Evolutionary conservation across 2,888 invertebrate genomes (phyloP).

Genomic region (Ennomos quercinarius): DNA sequence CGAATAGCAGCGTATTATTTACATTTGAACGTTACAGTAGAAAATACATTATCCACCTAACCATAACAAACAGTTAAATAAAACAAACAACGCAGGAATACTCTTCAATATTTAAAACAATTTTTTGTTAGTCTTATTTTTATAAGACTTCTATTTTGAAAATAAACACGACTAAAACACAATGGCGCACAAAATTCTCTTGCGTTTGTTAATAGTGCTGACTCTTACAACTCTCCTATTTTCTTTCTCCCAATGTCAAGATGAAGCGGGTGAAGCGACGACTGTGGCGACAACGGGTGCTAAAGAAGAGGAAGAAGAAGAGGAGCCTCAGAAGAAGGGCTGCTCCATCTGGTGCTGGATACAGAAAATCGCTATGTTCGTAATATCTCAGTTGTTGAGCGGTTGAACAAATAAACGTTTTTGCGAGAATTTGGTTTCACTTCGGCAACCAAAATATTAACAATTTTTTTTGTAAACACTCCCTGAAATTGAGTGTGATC

Average conservation of each 20-base stretch:
- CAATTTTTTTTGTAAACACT: too few relatives aligned
- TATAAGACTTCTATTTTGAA: neutral
- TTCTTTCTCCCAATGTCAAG: constrained; percentile 62
- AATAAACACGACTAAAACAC: constrained; percentile 13
- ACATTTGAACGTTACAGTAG: constrained; percentile 17
- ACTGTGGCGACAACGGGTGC: constrained; percentile 58
- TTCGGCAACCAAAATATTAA: neutral
- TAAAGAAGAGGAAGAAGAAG: constrained; percentile 73
- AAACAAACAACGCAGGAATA: neutral
- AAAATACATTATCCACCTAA: constrained; percentile 7
- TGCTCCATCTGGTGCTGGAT: constrained; percentile 85
- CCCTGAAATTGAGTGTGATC: too few relatives aligned
- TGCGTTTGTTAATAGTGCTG: constrained; percentile 54
- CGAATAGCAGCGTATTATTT: constrained; percentile 33
- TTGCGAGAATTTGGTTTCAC: neutral
- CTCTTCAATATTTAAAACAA: too few relatives aligned
- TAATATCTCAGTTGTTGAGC: constrained; percentile 77
- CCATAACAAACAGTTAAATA: constrained; percentile 20
- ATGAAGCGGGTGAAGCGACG: constrained; percentile 54
- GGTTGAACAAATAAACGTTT: constrained; percentile 45
- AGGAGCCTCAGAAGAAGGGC: constrained; percentile 64
- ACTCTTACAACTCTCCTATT: constrained; percentile 49
- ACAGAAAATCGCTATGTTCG: constrained; percentile 81
- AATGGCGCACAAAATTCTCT: constrained; percentile 48
- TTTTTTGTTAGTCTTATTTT: too few relatives aligned